Evolutionary conservation across 2,113 vertebrate species (phyloP).

Genomic region (Antechinus stuartii): DNA sequence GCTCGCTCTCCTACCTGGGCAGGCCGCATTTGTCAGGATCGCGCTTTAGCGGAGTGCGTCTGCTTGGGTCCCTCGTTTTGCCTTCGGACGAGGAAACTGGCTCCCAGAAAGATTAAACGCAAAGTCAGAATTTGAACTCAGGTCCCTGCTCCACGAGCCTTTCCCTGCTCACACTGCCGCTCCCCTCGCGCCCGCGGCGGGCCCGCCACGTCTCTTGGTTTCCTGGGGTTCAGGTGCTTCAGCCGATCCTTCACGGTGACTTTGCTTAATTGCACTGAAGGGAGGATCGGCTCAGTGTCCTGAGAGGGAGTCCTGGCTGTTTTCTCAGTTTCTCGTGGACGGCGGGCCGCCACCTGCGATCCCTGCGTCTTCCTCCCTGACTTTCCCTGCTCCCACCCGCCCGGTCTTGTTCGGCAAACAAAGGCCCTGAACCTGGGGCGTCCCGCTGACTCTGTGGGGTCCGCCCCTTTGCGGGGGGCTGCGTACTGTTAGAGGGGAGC

Average conservation of each 20-base stretch:
- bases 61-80: no score
- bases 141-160: not conserved
- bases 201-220: not conserved
- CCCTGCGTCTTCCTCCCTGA: not conserved
- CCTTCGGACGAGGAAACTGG: no score
- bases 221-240: not conserved
- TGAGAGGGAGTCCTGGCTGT: not conserved
- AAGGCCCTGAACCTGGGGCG: not conserved
- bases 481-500: not conserved
- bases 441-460: no score
- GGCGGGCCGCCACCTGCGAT: not conserved
- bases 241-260: not conserved
- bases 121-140: not conserved
- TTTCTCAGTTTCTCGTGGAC: not conserved
- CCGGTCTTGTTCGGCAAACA: not conserved
- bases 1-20: not conserved
- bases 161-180: not conserved
- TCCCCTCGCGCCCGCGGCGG: no score
- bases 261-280: not conserved
- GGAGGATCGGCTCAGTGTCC: not conserved
- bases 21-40: no score
- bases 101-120: no score
- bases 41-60: no score
- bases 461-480: no score
- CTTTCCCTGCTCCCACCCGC: no score